phyloP scores from a whole-genome alignment of 2,888 invertebrate species.

The Nomada flava region DNA sequence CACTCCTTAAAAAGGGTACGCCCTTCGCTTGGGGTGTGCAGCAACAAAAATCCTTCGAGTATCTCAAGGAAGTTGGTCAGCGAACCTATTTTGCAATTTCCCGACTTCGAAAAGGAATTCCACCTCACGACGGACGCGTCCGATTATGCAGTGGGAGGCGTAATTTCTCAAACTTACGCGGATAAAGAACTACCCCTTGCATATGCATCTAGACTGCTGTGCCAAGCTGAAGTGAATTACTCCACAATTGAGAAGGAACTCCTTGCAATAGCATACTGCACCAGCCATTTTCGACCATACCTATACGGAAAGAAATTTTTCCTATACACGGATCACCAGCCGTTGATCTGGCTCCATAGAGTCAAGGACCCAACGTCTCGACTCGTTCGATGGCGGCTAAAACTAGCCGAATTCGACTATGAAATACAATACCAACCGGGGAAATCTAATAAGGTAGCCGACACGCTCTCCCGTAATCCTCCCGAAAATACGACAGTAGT shows the following conservation, averaged over 20 bases:
- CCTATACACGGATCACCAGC: background rate
- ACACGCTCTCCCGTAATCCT: background rate
- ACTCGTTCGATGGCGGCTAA: background rate
- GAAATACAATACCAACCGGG: background rate
- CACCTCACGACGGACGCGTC: too few species aligned
- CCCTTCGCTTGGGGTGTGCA: too few species aligned
- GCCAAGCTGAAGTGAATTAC: too few species aligned
- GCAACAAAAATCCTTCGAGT: background rate
- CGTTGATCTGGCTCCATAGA: background rate
- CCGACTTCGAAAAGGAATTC: too few species aligned
- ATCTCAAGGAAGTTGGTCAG: background rate
- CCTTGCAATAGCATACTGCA: too few species aligned
- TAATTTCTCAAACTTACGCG: too few species aligned
- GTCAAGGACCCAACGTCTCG: background rate
- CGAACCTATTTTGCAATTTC: background rate
- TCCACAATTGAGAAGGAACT: background rate
- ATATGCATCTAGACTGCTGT: too few species aligned
- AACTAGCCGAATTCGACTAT: background rate
- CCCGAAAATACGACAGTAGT: too few species aligned
- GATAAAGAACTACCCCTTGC: too few species aligned
- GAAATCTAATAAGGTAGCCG: background rate
- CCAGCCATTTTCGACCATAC: background rate
- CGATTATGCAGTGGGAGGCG: too few species aligned
- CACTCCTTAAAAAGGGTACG: too few species aligned
- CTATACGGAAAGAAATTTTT: background rate